These are phyloP conservation scores for Cerastoderma edule DNA, from an alignment of 2,888 invertebrate species.

Conservation along the genomic window DNA sequence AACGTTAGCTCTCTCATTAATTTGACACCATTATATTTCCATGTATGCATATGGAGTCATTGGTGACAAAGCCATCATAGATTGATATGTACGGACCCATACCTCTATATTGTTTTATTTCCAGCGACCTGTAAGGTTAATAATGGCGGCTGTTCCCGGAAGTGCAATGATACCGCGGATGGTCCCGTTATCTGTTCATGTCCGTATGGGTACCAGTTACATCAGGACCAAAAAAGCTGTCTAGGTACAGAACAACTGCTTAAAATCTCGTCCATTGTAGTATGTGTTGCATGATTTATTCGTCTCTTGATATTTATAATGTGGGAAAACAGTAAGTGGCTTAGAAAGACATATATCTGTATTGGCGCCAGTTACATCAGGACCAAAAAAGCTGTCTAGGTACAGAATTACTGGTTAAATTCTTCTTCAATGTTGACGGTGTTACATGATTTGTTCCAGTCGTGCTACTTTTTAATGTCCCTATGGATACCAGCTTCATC, in stretches of 20 bases:
- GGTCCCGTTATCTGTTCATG: constrained; percentile 81
- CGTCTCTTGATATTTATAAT: no score
- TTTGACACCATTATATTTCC: no score
- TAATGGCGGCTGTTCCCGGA: constrained; percentile 82
- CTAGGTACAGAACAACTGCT: constrained; percentile 72
- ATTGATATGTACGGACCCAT: no score
- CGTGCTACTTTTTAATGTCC: no score
- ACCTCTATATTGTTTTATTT: constrained; percentile 4
- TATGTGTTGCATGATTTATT: no score
- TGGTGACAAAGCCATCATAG: no score
- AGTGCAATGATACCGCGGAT: constrained; percentile 77
- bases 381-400: constrained; percentile 82
- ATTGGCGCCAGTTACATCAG: constrained; percentile 80
- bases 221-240: constrained; percentile 81
- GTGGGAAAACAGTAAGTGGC: no score
- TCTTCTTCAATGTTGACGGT: not conserved
- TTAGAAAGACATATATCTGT: no score
- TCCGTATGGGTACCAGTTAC: constrained; percentile 80
- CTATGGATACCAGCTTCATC: constrained; percentile 80
- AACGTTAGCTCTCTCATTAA: no score
- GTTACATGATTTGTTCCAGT: no score
- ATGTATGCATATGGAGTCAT: no score
- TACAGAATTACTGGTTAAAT: constrained; percentile 46
- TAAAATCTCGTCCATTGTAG: not conserved
- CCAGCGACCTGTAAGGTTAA: constrained; percentile 82